Evolutionary conservation across 2,113 vertebrate species (phyloP).

Genomic region (Mystacornis crossleyi): DNA sequence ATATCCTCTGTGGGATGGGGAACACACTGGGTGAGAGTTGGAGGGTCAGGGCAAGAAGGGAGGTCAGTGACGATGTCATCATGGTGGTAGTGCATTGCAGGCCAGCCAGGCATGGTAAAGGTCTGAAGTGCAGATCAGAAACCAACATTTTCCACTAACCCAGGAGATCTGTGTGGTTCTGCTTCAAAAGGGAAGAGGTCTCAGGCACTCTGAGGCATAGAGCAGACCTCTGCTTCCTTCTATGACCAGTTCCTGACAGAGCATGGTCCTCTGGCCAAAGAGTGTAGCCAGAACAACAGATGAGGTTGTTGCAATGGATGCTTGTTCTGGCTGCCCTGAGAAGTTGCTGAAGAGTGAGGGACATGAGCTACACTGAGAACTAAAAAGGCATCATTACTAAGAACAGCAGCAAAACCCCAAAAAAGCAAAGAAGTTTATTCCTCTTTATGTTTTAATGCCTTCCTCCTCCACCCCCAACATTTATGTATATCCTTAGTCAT

Average conservation of each 20-base stretch:
- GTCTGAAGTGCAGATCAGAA: not conserved
- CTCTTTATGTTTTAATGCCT: not conserved
- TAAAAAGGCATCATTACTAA: not conserved
- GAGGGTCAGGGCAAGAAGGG: not conserved
- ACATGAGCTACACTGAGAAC: not conserved
- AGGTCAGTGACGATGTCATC: not conserved
- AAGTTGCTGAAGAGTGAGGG: not conserved
- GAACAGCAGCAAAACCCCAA: not conserved
- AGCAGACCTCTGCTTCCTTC: not conserved
- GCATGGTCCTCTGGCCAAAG: not conserved
- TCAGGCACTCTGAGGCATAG: not conserved
- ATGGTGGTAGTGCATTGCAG: not conserved
- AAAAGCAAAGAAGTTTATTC: not conserved
- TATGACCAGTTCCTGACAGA: not conserved
- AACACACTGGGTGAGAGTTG: not conserved
- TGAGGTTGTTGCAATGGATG: not conserved
- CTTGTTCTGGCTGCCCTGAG: not conserved
- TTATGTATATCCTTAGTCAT: not conserved
- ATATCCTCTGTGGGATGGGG: not conserved
- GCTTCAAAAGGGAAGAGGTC: not conserved
- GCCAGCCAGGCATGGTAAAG: too few species aligned
- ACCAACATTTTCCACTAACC: not conserved
- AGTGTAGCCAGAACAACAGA: not conserved
- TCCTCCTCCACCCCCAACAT: not conserved
- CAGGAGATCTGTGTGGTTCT: not conserved